Evolutionary conservation across 2,888 invertebrate genomes (phyloP).

Genomic region (Dysmachus trigonus): DNA sequence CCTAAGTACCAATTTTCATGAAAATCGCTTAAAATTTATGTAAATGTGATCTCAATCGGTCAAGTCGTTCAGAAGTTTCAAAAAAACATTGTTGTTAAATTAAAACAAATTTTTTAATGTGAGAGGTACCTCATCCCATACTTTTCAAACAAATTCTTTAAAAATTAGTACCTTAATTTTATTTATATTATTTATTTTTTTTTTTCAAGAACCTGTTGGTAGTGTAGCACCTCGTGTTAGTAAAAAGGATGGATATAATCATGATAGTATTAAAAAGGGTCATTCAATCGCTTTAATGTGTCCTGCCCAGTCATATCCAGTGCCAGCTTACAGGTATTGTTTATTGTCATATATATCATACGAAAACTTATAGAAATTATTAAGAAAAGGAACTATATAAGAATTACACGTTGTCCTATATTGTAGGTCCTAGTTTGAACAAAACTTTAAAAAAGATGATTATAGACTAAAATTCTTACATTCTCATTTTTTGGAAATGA

Average conservation of each 20-base stretch:
- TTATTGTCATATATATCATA: not conserved
- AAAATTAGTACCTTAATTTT: not conserved
- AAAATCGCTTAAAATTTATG: too few relatives aligned
- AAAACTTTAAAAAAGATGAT: too few relatives aligned
- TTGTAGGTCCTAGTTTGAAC: too few relatives aligned
- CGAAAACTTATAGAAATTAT: not conserved
- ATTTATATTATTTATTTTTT: not conserved
- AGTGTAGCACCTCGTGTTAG: conserved; percentile 73
- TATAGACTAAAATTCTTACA: too few relatives aligned
- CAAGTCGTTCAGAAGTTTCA: too few relatives aligned
- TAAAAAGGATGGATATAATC: conserved; percentile 69
- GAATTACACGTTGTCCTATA: too few relatives aligned
- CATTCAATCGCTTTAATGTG: conserved; percentile 74
- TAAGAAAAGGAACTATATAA: not conserved
- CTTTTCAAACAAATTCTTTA: not conserved
- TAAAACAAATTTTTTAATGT: not conserved
- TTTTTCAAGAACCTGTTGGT: conserved; percentile 66
- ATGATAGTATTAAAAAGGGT: conserved; percentile 58
- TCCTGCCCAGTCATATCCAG: conserved; percentile 78
- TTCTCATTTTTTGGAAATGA: too few relatives aligned
- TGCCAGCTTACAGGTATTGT: conserved; percentile 67
- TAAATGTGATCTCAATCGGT: too few relatives aligned
- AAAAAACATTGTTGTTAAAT: not conserved
- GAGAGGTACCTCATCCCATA: not conserved
- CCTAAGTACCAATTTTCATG: too few relatives aligned